Conservation (phyloP, 2,888 invertebrate genomes). For the Perizoma affinitatum region DNA sequence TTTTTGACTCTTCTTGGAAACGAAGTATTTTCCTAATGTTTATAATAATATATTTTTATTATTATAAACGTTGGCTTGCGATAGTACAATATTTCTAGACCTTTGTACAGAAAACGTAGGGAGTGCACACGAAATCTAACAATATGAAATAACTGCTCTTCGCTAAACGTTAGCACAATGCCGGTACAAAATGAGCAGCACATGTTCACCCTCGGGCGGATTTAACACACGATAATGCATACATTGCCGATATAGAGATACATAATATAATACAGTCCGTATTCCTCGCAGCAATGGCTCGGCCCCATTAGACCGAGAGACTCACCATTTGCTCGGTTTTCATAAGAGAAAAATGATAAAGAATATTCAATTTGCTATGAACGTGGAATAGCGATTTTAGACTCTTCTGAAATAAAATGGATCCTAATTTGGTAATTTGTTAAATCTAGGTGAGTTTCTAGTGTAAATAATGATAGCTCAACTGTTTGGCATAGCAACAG, state of each 20-base stretch:
- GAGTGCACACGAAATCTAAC: slow-evolving; percentile 7
- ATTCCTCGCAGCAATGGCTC: slow-evolving; percentile 28
- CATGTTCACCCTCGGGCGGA: slow-evolving; percentile 24
- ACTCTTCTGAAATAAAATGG: slow-evolving; percentile 1
- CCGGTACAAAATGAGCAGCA: slow-evolving; percentile 28
- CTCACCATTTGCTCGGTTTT: slow-evolving; percentile 22
- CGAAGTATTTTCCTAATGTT: no score
- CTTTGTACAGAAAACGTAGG: slow-evolving; percentile 12
- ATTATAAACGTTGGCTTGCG: background rate
- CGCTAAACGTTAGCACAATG: slow-evolving; percentile 24
- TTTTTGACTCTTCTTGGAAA: no score
- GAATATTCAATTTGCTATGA: slow-evolving; percentile 29
- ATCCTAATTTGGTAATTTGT: no score
- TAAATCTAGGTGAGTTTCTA: no score
- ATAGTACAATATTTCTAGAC: slow-evolving; percentile 3
- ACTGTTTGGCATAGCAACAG: no score
- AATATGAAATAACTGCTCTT: slow-evolving; percentile 22
- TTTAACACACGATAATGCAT: slow-evolving; percentile 32
- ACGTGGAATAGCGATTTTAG: slow-evolving; percentile 19
- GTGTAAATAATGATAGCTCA: no score
- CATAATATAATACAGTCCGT: slow-evolving; percentile 19
- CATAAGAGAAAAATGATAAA: slow-evolving; percentile 24
- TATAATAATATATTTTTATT: no score
- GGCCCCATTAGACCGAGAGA: slow-evolving; percentile 19
- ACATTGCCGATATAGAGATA: slow-evolving; percentile 24